Base-by-base conservation (phyloP, 1,140 invertebrate species). In the Heliconius himera region DNA sequence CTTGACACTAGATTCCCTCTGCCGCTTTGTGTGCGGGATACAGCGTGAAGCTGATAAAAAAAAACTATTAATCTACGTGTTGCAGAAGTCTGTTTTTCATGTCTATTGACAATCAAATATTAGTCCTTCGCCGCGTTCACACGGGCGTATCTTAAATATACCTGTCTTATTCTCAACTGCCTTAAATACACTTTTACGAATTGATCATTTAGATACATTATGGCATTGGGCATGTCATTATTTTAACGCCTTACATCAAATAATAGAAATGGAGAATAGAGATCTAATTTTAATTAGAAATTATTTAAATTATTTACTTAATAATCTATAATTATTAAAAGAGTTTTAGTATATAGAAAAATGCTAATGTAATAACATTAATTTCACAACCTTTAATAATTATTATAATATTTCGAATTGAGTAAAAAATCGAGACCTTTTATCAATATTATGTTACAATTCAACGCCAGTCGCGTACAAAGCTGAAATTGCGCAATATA, bases 351-450 rank as follows among this genome's bases (percentile, higher is more conserved):
- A 51, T 6, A 51, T 5, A 20, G 49, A 60, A 60, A 22, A 22
- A 60, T 11, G n/a, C 54, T 60, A 29, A 29, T 29, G 22, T 13
- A 29, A 18, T 66, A 29, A 29, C 0, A 13, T 29, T 29, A 29
- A 66, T 66, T 66, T 26, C 60, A 66, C 1, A 66, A 66, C n/a
- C 9, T 41, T n/a, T 74, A 74, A 16, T 51, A 29, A 18, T 51
- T 51, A 60, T 60, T 33, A 51, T 22, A 54, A 74, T 74, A 51
- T 56, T 33, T 33, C n/a, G 38, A 73, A 33, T 74, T 74, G 73
- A 22, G 73, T 56, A 74, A 74, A 54, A 46, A 56, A n/a, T 38
- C 73, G 22, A 74, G 8, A 74, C 51, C 49, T 74, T 56, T 29
- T 56, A 56, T 56, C 26, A 20, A 56, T 56, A 56, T 74, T 8